A percentile compares a stretch with the other conserved stretches of the same genome.
phyloP scores from a whole-genome alignment of 1,140 invertebrate genomes.

The Drosophila cardini region DNA sequence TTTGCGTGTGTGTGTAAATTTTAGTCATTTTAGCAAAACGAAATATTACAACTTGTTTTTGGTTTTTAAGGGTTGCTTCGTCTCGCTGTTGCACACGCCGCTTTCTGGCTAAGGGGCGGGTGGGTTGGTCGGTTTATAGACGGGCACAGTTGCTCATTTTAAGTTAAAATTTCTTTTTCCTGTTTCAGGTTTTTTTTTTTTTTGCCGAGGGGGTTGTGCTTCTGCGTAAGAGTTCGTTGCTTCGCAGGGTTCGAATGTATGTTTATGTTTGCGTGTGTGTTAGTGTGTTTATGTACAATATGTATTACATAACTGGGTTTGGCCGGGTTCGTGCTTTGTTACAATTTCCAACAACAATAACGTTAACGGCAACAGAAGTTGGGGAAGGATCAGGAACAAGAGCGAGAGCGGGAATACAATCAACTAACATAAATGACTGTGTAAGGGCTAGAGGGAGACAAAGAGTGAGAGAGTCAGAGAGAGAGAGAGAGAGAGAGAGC shows the following conservation, averaged over 20 bases:
- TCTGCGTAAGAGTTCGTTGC: slow-evolving; percentile 39
- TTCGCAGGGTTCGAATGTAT: slow-evolving; percentile 14
- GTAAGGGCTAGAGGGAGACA: slow-evolving; percentile 14
- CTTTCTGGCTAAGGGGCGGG: background rate
- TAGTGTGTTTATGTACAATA: slow-evolving; percentile 24
- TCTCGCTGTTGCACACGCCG: slow-evolving; percentile 13
- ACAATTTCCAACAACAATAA: slow-evolving; percentile 52
- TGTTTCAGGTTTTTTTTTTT: slow-evolving; percentile 32
- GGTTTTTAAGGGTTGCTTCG: slow-evolving; percentile 56
- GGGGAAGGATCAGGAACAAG: background rate
- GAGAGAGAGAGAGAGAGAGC: slow-evolving; percentile 33
- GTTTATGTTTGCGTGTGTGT: slow-evolving; percentile 25
- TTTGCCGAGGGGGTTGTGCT: slow-evolving; percentile 41
- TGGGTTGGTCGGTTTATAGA: slow-evolving; percentile 8
- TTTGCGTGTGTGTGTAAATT: slow-evolving; percentile 6
- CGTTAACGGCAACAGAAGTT: slow-evolving; percentile 1
- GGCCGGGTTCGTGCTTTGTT: slow-evolving; percentile 63
- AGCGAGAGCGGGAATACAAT: slow-evolving; percentile 2
- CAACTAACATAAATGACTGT: slow-evolving; percentile 1
- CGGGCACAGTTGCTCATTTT: slow-evolving; percentile 64
- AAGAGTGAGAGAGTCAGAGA: slow-evolving; percentile 8
- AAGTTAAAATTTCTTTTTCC: slow-evolving; percentile 43
- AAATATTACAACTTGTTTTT: slow-evolving; percentile 72
- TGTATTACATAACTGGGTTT: slow-evolving; percentile 78
- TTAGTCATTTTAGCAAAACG: slow-evolving; percentile 55